Conservation (phyloP, 1,140 invertebrate species). For the Zaprionus inermis region DNA sequence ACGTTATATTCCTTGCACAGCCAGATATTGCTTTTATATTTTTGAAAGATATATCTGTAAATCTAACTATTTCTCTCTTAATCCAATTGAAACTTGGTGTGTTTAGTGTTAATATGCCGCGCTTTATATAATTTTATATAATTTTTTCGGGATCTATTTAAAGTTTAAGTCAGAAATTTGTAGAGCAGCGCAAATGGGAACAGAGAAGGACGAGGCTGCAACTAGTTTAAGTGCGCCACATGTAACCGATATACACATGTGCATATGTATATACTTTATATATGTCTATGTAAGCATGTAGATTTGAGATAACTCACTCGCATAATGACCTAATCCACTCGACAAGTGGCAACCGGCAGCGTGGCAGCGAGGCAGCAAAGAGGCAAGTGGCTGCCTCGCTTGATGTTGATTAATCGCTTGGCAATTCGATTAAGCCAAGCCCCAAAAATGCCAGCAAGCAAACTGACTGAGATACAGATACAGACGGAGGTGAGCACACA, state of each 20-base stretch:
- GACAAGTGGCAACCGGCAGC: conserved; percentile 4
- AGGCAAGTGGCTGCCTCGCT: conserved; percentile 13
- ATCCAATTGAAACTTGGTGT: neutral
- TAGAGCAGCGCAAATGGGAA: too few relatives aligned
- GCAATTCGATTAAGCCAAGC: conserved; percentile 37
- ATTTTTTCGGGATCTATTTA: too few relatives aligned
- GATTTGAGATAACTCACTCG: conserved; percentile 1
- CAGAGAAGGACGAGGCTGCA: neutral
- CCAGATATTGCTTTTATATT: too few relatives aligned
- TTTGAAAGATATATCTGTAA: neutral
- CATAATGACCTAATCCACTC: conserved; percentile 10
- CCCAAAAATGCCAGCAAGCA: conserved; percentile 42
- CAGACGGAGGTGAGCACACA: conserved; percentile 6
- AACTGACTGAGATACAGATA: conserved; percentile 8
- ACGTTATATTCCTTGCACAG: too few relatives aligned
- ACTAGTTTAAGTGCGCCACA: too few relatives aligned
- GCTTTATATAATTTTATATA: neutral
- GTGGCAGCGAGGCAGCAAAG: conserved; percentile 12
- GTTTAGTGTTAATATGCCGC: neutral
- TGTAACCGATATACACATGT: too few relatives aligned
- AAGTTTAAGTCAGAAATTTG: neutral
- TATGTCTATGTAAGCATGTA: too few relatives aligned
- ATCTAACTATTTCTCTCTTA: too few relatives aligned
- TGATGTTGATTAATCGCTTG: conserved; percentile 34
- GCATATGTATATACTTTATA: too few relatives aligned